Evolutionary conservation across 2,797 vertebrate species (phyloP).

Genomic region (Karalla daura): DNA sequence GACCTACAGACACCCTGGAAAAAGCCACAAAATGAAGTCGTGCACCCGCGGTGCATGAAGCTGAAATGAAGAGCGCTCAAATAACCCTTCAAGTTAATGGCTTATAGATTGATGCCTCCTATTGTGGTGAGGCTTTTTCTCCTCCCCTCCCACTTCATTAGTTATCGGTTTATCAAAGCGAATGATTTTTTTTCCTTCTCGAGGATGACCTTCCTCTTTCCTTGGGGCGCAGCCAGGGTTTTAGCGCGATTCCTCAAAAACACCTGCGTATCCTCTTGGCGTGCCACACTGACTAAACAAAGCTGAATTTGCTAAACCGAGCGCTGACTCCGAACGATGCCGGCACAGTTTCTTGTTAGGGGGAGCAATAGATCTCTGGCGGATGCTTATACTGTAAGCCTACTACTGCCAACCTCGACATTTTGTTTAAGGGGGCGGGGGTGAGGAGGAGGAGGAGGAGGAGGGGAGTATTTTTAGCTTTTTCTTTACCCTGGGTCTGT

Average conservation of each 20-base stretch:
- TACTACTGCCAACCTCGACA: conserved; percentile 66
- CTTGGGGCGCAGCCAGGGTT: conserved; percentile 2
- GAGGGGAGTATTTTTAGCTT: conserved; percentile 75
- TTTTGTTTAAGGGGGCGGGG: conserved; percentile 73
- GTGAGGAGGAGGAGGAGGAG: too few relatives aligned
- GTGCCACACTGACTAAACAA: conserved; percentile 36
- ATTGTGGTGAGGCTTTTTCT: not conserved
- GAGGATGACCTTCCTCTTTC: conserved; percentile 21
- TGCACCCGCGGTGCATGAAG: conserved; percentile 24
- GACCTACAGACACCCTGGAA: not conserved
- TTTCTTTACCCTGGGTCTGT: conserved; percentile 70
- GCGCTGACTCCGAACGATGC: conserved; percentile 45
- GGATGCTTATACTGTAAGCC: conserved; percentile 63
- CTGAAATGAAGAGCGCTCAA: conserved; percentile 28
- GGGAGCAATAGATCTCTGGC: conserved; percentile 60
- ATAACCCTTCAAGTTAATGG: conserved; percentile 41
- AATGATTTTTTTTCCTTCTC: conserved; percentile 25
- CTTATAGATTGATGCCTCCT: conserved; percentile 47
- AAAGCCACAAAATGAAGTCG: conserved; percentile 36
- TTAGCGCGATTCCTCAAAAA: conserved; percentile 29
- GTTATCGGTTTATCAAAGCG: conserved; percentile 1
- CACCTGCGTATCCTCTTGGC: conserved; percentile 29
- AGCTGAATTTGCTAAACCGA: conserved; percentile 64
- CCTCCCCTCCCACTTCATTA: conserved; percentile 6
- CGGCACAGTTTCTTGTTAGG: conserved; percentile 53